These are phyloP conservation scores for Salpingus planirostris DNA, from an alignment of 2,888 invertebrate species.

Conservation along the genomic window DNA sequence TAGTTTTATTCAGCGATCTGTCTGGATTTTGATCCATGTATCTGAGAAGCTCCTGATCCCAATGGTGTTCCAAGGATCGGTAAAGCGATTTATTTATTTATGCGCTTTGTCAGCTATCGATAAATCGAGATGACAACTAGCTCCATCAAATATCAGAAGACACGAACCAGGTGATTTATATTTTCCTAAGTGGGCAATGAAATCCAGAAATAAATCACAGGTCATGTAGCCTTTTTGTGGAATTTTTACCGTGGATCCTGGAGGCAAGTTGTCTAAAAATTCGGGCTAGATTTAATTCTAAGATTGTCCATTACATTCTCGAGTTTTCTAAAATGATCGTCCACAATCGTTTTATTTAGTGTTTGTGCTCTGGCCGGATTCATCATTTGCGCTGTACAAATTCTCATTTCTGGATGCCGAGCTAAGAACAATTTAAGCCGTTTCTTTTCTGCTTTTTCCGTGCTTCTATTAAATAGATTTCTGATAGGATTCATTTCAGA, in stretches of 20 bases:
- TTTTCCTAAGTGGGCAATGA: neutral
- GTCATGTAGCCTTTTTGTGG: neutral
- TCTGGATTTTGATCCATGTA: constrained; percentile 19
- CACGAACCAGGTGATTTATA: neutral
- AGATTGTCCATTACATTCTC: too few relatives aligned
- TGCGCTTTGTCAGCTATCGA: neutral
- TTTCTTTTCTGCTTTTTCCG: too few relatives aligned
- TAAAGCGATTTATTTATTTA: constrained; percentile 28
- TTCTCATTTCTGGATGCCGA: too few relatives aligned
- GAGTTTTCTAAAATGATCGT: too few relatives aligned
- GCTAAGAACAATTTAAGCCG: too few relatives aligned
- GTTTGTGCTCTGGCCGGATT: too few relatives aligned
- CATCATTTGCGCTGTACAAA: too few relatives aligned
- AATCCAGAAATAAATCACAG: neutral
- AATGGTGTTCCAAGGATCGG: constrained; percentile 27
- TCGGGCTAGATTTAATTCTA: too few relatives aligned
- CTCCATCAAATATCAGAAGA: neutral
- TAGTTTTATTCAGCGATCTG: neutral
- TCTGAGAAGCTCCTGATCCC: constrained; percentile 28
- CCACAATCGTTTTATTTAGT: too few relatives aligned
- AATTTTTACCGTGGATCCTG: neutral
- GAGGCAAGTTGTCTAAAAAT: neutral
- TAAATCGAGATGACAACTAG: neutral
- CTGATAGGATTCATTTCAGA: too few relatives aligned
- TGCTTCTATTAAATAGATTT: too few relatives aligned